Evolutionary conservation across 2,113 vertebrate genomes (phyloP).

Genomic region (Oncorhynchus kisutch): DNA sequence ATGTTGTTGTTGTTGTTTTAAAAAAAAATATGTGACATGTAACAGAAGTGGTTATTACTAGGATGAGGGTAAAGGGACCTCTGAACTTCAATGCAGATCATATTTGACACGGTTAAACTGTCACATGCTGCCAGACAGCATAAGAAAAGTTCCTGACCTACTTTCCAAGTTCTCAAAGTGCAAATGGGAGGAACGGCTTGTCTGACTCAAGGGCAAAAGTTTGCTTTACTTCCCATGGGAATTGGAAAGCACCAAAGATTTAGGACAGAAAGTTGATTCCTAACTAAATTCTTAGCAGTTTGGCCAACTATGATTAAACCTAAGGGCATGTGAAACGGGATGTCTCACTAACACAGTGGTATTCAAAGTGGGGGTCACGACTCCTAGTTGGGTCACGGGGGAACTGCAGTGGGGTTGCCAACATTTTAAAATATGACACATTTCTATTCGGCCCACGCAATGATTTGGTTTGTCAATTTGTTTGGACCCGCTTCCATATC

Average conservation of each 20-base stretch:
- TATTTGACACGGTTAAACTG: background rate
- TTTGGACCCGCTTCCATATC: no score
- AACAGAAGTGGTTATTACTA: no score
- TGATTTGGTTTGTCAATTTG: no score
- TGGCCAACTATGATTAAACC: background rate
- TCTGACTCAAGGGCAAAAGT: background rate
- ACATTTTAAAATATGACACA: no score
- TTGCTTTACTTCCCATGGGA: background rate
- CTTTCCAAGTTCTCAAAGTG: constrained; percentile 3
- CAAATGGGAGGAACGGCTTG: constrained; percentile 5
- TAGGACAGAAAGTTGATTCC: background rate
- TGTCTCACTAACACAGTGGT: no score
- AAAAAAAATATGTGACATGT: no score
- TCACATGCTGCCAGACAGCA: background rate
- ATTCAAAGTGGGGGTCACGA: no score
- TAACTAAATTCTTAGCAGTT: background rate
- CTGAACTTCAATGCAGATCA: background rate
- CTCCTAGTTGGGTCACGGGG: no score
- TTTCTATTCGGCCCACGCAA: no score
- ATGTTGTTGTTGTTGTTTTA: no score
- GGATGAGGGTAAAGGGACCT: background rate
- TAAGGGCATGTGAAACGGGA: background rate
- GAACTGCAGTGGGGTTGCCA: no score
- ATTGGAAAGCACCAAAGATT: background rate
- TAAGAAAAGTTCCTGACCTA: constrained; percentile 15